Conservation (phyloP, 2,888 invertebrate genomes). For the Pyrochroa serraticornis region DNA sequence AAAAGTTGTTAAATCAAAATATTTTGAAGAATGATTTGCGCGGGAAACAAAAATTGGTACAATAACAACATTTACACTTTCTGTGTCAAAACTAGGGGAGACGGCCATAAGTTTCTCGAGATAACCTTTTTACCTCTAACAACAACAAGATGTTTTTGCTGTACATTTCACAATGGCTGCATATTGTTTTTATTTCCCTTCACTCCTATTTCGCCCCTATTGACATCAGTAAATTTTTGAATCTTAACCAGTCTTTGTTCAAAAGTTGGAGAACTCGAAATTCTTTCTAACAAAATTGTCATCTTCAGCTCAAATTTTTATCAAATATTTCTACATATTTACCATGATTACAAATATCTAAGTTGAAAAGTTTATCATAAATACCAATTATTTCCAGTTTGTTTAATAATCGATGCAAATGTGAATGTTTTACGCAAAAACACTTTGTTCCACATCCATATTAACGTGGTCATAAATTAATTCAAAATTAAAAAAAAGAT, state of each 20-base stretch:
- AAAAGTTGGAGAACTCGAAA: too few species aligned
- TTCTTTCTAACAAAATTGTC: too few species aligned
- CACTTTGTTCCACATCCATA: neutral
- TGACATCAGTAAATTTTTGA: neutral
- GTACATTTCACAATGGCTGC: too few species aligned
- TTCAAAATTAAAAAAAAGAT: neutral
- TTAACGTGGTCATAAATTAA: neutral
- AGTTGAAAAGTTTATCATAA: conserved; percentile 30
- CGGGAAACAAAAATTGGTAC: too few species aligned
- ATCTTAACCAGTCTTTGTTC: too few species aligned
- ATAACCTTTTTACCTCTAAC: conserved; percentile 17
- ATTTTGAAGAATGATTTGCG: neutral
- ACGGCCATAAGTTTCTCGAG: conserved; percentile 1
- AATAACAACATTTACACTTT: too few species aligned
- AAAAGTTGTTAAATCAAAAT: conserved; percentile 1
- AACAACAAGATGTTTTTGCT: conserved; percentile 26
- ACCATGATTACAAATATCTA: conserved; percentile 7
- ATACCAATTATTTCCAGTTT: conserved; percentile 25
- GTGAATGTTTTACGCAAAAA: too few species aligned
- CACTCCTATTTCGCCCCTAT: neutral
- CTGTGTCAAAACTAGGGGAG: too few species aligned
- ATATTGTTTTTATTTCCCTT: too few species aligned
- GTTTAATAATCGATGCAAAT: neutral
- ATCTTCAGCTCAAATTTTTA: neutral
- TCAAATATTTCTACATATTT: neutral